phyloP scores from a whole-genome alignment of 1,140 invertebrate genomes.

The Caenorhabditis briggsae region DNA sequence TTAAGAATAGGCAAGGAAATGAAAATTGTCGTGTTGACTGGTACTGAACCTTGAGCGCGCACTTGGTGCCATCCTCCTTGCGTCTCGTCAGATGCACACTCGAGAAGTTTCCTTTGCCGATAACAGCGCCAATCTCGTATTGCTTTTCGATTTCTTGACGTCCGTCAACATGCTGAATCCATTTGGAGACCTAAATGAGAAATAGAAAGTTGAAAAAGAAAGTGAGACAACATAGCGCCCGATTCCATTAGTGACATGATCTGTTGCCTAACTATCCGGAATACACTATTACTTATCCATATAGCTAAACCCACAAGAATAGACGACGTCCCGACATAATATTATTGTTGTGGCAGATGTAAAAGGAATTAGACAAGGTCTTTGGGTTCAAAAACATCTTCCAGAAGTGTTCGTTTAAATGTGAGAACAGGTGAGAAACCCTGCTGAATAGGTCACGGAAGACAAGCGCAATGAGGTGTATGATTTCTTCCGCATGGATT shows the following conservation, averaged over 20 bases:
- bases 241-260: conserved; percentile 37
- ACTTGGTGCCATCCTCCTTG: conserved; percentile 59
- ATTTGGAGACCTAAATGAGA: conserved; percentile 60
- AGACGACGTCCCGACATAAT: background rate
- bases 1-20: background rate
- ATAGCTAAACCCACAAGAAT: background rate
- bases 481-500: background rate
- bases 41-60: conserved; percentile 61
- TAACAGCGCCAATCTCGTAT: conserved; percentile 61
- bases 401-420: conserved; percentile 13
- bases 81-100: conserved; percentile 53
- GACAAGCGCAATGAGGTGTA: background rate
- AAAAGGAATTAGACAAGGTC: background rate
- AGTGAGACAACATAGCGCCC: conserved; percentile 24
- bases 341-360: conserved; percentile 31
- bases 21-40: conserved; percentile 20
- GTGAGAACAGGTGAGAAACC: background rate
- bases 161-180: conserved; percentile 56
- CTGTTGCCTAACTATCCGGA: conserved; percentile 43
- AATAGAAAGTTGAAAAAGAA: background rate
- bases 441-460: conserved; percentile 27
- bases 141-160: conserved; percentile 57
- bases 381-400: conserved; percentile 5
- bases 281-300: conserved; percentile 1
- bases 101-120: conserved; percentile 64